Base-by-base conservation (phyloP, 2,113 vertebrate genomes). In the Takifugu flavidus region DNA sequence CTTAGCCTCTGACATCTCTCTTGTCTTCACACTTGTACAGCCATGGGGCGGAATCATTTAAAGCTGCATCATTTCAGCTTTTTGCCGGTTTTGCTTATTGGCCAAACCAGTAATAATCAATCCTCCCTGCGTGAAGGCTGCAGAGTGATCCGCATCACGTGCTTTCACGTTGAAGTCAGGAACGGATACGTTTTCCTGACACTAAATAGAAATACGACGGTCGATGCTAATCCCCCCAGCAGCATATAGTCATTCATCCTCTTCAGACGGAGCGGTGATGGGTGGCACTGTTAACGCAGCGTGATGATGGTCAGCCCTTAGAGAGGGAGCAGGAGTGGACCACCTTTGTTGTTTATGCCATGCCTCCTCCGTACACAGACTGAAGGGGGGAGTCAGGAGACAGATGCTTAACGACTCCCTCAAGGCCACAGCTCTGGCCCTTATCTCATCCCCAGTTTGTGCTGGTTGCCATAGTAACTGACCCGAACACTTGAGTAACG, bases 371-470 rank as follows among this genome's bases (percentile, higher is more conserved):
- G 72, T 54, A 66, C 73, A 56, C 67, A 77, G 76, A 78, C 78
- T 77, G 80, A 78, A 78, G 72, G 77, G 77, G 82, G 82, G 74
- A 14, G 79, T 88, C 76, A 53, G 78, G 86, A 89, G 89, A 90
- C 89, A 89, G 90, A 90, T 92, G 90, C 89, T 88, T 89, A 90
- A 89, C 85, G 84, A 88, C 86, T 89, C 89, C 87, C 90, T 85
- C 75, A 87, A 83, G 90, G 85, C 82, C 84, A 80, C 43, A 42
- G 83, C 87, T 87, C 78, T 57, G 77, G 80, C 86, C 87, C 87
- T 88, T 89, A 91, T 90, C 88, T 90, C 88, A 85, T 88, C 83
- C 83, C 73, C 83, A 78, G 80, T 88, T 91, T 91, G 89, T 74
- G 78, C 79, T 67, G 65, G 90, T 92, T 90, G 83, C 88, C 82